These are phyloP conservation scores for Sphaerodactylus townsendi DNA, from an alignment of 2,113 vertebrate species.

Conservation along the genomic window DNA sequence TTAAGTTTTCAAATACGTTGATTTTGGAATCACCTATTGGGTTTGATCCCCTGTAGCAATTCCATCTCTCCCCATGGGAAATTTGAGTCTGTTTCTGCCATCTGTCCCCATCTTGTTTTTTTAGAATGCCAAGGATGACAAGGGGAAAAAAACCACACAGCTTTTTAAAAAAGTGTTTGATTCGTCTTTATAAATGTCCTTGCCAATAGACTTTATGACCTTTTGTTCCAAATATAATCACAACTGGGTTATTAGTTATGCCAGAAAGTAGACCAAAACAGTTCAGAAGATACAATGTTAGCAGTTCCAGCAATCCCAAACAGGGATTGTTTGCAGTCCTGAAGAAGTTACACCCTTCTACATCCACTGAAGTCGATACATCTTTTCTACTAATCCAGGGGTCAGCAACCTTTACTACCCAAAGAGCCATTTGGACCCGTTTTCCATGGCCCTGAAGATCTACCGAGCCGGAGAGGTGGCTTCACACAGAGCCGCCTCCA, in stretches of 20 bases:
- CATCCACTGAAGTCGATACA: too few relatives aligned
- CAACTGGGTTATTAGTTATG: slow-evolving; percentile 45
- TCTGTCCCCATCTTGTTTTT: slow-evolving; percentile 44
- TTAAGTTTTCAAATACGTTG: slow-evolving; percentile 57
- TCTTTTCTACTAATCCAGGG: too few relatives aligned
- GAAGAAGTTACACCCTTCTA: too few relatives aligned
- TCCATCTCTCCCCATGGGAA: slow-evolving; percentile 64
- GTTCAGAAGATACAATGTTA: slow-evolving; percentile 51
- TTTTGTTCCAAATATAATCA: slow-evolving; percentile 33
- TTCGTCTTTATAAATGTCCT: slow-evolving; percentile 42
- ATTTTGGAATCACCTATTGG: slow-evolving; percentile 65
- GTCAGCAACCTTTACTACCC: too few relatives aligned
- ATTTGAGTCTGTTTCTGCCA: slow-evolving; percentile 58
- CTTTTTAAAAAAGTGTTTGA: slow-evolving; percentile 40
- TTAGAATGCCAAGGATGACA: slow-evolving; percentile 24
- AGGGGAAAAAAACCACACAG: slow-evolving; percentile 35
- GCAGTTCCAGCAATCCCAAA: slow-evolving; percentile 36
- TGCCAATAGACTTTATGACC: slow-evolving; percentile 44
- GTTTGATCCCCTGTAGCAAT: slow-evolving; percentile 64
- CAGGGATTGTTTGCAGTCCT: slow-evolving; percentile 7
- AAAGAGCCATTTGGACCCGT: too few relatives aligned
- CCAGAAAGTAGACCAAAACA: slow-evolving; percentile 41
- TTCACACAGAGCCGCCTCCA: too few relatives aligned
- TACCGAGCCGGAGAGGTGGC: too few relatives aligned
- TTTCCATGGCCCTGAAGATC: too few relatives aligned